phyloP scores from a whole-genome alignment of 1,140 invertebrate species.

The Nebria ingens region DNA sequence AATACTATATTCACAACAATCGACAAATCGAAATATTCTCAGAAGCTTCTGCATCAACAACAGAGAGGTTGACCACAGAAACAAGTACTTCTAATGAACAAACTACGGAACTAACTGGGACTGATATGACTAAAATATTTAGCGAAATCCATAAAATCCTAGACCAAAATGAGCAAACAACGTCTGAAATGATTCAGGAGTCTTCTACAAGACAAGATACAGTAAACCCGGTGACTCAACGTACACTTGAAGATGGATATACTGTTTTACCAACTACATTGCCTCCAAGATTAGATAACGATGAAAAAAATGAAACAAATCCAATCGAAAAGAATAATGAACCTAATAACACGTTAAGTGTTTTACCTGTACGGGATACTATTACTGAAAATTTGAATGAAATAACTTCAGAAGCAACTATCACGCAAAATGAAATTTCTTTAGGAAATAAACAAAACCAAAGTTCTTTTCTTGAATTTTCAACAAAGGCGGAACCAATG shows the following conservation, averaged over 20 bases:
- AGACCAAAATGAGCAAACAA: neutral
- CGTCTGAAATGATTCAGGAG: neutral
- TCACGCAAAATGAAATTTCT: no score
- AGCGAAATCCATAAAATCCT: constrained; percentile 9
- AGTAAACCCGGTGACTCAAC: constrained; percentile 5
- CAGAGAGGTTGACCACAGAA: no score
- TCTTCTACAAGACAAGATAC: neutral
- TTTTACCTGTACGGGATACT: constrained; percentile 19
- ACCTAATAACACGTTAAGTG: constrained; percentile 17
- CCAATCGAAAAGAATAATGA: constrained; percentile 23
- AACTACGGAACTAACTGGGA: neutral
- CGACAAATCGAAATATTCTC: constrained; percentile 9
- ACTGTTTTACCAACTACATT: constrained; percentile 17
- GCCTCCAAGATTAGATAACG: constrained; percentile 28
- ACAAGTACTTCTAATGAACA: neutral
- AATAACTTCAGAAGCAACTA: constrained; percentile 7
- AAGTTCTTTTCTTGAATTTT: neutral
- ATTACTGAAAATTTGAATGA: constrained; percentile 17
- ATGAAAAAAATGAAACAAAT: constrained; percentile 32
- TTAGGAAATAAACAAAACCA: no score
- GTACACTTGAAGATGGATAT: constrained; percentile 19
- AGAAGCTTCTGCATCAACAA: neutral
- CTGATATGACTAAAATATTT: neutral
- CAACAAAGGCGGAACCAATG: neutral
- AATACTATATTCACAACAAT: constrained; percentile 6